Evolutionary conservation across 2,888 invertebrate genomes (phyloP).

Genomic region (Drosophila kanekoi): DNA sequence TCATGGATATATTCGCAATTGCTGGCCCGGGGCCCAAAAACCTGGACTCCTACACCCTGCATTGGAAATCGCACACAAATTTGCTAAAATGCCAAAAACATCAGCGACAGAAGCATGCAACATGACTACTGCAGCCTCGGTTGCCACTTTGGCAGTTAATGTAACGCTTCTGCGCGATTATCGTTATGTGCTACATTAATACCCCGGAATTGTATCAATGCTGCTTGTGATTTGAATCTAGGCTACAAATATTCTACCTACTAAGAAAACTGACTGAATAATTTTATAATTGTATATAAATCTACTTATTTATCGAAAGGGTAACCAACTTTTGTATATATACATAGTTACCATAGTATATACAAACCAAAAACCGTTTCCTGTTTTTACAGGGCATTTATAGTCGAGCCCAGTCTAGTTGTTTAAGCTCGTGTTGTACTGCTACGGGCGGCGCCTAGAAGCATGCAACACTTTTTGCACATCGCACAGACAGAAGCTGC

Average conservation of each 20-base stretch:
- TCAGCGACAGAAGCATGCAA: conserved; percentile 32
- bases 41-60: conserved; percentile 12
- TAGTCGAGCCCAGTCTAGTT: not conserved
- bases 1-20: conserved; percentile 49
- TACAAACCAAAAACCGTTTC: not conserved
- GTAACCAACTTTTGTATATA: no score
- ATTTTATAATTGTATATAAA: no score
- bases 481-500: conserved; percentile 15
- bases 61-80: conserved; percentile 60
- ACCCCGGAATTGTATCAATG: conserved; percentile 25
- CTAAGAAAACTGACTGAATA: no score
- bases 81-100: conserved; percentile 64
- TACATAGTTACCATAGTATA: not conserved
- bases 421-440: conserved; percentile 2
- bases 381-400: not conserved
- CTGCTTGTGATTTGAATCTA: not conserved
- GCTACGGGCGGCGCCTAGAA: conserved; percentile 26
- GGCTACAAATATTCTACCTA: no score
- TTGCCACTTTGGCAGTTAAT: conserved; percentile 62
- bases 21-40: conserved; percentile 16
- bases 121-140: conserved; percentile 22
- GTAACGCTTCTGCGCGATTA: conserved; percentile 45
- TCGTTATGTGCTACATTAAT: conserved; percentile 25
- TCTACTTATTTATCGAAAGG: no score
- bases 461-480: conserved; percentile 55